phyloP scores from a whole-genome alignment of 1,140 invertebrate species.

The Pemphigus obesinymphae region DNA sequence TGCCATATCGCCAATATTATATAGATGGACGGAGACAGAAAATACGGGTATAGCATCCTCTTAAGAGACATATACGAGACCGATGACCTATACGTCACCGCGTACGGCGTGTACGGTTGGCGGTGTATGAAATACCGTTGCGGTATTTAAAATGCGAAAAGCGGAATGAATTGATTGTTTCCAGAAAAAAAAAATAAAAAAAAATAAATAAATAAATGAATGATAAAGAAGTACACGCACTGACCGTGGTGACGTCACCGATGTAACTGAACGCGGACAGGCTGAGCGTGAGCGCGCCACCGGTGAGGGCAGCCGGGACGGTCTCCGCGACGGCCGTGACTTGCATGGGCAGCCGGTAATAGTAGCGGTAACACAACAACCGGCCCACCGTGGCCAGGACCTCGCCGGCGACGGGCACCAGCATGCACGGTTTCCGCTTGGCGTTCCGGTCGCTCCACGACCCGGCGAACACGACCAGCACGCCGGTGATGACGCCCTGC shows the following conservation, averaged over 20 bases:
- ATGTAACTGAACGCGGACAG: slow-evolving; percentile 89
- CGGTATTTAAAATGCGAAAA: no score
- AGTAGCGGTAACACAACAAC: slow-evolving; percentile 71
- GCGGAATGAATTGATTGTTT: no score
- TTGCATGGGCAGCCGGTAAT: slow-evolving; percentile 62
- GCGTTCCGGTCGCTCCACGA: slow-evolving; percentile 54
- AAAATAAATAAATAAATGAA: no score
- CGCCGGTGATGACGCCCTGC: slow-evolving; percentile 67
- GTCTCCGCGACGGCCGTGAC: slow-evolving; percentile 68
- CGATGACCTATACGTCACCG: no score
- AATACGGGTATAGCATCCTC: no score
- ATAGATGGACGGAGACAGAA: no score
- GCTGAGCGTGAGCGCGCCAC: slow-evolving; percentile 80
- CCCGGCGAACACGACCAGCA: slow-evolving; percentile 72
- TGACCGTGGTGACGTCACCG: slow-evolving; percentile 59
- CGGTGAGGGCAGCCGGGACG: slow-evolving; percentile 70
- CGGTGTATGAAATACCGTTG: no score
- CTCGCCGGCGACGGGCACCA: slow-evolving; percentile 74
- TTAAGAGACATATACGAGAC: no score
- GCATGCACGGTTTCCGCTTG: slow-evolving; percentile 75
- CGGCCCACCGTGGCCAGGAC: slow-evolving; percentile 69
- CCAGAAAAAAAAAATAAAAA: no score
- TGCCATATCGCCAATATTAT: no score
- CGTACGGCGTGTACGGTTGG: no score
- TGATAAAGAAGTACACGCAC: no score